Evolutionary conservation across 2,797 vertebrate genomes (phyloP), one percentile per base, ranked within the genome.

Genomic region (Xenops minutus): DNA sequence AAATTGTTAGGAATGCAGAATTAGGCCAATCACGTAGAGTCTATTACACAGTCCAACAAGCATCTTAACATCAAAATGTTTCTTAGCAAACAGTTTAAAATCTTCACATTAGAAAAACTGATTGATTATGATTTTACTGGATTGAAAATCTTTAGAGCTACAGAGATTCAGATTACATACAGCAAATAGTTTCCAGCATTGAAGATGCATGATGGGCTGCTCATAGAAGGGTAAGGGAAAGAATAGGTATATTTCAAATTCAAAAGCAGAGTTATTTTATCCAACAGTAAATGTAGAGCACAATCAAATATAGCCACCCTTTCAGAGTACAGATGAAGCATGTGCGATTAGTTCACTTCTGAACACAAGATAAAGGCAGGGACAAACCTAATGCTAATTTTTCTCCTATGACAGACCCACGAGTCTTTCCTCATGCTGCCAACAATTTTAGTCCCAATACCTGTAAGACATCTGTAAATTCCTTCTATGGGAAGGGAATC

Each of bases 141-240:
- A 72, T 49, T 78, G 67, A 87, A 95, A 91, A 88, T 86, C 88
- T 89, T 93, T 95, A 84, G 83, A 90, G 59, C 51, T 81, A 69
- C 51, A 59, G 71, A 72, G 68, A 62, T 84, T 32, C 55, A 69
- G 51, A 89, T 39, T 86, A 46, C n/a, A 78, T 3, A 82, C 3
- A 69, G 27, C 44, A 85, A 41, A 81, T 14, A 78, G 10, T 36
- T 85, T 48, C 39, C 48, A 91, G 46, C 59, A 63, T 10, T 69
- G 18, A 36, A 27, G 13, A 55, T 36, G 43, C n/a, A 68, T 15
- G 77, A 61, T 32, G 77, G 32, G 20, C 61, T 75, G n/a, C 21
- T 66, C 23, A 23, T 29, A 41, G 37, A 85, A 74, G 19, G 21
- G 18, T 44, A 68, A 79, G 18, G 18, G 32, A 66, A 13, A 75